These are phyloP conservation scores for Augochlorella aurata DNA, from an alignment of 2,888 invertebrate genomes.

Conservation along the genomic window DNA sequence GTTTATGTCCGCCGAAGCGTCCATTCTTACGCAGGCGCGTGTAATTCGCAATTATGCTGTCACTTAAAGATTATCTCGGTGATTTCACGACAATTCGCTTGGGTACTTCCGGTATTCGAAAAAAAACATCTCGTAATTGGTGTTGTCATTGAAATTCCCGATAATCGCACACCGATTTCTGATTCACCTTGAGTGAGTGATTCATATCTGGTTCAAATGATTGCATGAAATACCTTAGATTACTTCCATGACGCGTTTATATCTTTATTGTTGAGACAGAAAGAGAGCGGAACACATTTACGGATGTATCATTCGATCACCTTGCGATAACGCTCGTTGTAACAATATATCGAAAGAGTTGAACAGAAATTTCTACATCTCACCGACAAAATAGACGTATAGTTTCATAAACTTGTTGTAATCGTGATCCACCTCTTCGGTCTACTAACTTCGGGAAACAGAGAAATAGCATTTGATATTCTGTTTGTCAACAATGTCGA, in stretches of 20 bases:
- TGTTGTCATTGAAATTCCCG: constrained; percentile 1
- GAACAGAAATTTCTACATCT: background rate
- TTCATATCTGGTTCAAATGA: constrained; percentile 1
- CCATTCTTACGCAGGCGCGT: constrained; percentile 40
- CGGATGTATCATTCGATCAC: background rate
- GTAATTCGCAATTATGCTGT: constrained; percentile 18
- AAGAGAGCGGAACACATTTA: background rate
- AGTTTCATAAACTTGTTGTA: background rate
- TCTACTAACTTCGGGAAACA: background rate
- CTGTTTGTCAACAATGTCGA: background rate
- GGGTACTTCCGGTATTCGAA: background rate
- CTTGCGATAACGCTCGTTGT: background rate
- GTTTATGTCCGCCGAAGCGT: constrained; percentile 44
- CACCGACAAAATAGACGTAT: background rate
- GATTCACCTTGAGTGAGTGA: background rate
- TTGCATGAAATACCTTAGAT: constrained; percentile 4
- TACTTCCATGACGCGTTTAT: background rate
- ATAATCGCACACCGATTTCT: background rate
- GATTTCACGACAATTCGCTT: background rate
- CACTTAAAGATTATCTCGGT: constrained; percentile 13
- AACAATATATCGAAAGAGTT: background rate
- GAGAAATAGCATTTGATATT: background rate
- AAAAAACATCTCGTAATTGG: background rate
- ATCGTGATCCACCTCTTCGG: background rate
- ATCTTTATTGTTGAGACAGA: background rate